Evolutionary conservation across 2,888 invertebrate genomes (phyloP), one percentile per base, ranked within the genome.

Genomic region (Chrysomela aeneicollis): DNA sequence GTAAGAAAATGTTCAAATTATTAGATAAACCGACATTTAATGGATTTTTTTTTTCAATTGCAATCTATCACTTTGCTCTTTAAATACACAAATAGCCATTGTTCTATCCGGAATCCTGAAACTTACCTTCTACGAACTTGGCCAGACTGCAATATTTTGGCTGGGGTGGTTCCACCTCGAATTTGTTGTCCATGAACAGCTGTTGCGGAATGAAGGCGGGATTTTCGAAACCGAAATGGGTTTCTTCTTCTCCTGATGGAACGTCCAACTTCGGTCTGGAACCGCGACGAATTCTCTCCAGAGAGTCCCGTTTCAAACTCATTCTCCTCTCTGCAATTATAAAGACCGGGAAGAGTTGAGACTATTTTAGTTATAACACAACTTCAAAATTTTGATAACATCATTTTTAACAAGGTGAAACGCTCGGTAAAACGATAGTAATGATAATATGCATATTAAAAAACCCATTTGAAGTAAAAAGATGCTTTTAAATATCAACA

Each of bases 61-160:
- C n/a, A n/a, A 42, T 42, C 4, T 3, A 42, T 15, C 17, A 17
- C n/a, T 15, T 4, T 17, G 42, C 4, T 5, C 17, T n/a, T n/a
- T n/a, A n/a, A 9, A 42, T 42, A 17, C n/a, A 42, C 4, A 42
- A 6, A 6, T 46, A 22, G 18, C 0, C 32, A 49, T 10, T 51
- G 3, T 2, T n/a, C 10, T 54, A 19, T n/a, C 17, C n/a, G n/a
- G 2, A 5, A 4, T 3, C 19, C n/a, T n/a, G n/a, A 26, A 51
- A 57, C 59, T 59, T 67, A 71, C 92, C 93, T 82, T 93, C 93
- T 65, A 91, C 91, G 76, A 93, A 93, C 72, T 92, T 90, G 0
- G 93, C 93, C 74, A 94, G 83, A 76, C 92, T 92, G 79, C 92
- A 92, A 77, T 89, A 91, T 70, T 89, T 90, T 4, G 57, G 49